These are phyloP conservation scores for Chloromyia formosa DNA, from an alignment of 2,888 invertebrate species.

Conservation along the genomic window DNA sequence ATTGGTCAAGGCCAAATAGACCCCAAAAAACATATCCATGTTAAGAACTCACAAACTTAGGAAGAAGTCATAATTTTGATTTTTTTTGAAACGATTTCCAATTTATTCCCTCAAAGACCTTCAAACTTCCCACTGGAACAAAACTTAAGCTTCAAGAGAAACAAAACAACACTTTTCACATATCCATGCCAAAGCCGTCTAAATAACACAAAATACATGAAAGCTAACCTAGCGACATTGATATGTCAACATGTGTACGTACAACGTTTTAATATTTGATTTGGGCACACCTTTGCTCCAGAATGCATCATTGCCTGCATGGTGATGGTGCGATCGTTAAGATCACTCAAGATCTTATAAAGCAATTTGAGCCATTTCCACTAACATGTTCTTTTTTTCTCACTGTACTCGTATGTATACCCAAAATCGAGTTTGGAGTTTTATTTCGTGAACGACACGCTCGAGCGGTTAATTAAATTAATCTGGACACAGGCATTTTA, in stretches of 20 bases:
- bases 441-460: conserved; percentile 43
- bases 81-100: too few relatives aligned
- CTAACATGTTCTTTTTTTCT: conserved; percentile 11
- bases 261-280: conserved; percentile 39
- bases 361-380: conserved; percentile 31
- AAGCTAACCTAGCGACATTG: conserved; percentile 45
- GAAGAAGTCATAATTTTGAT: too few relatives aligned
- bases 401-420: background rate
- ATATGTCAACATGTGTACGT: conserved; percentile 47
- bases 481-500: conserved; percentile 49
- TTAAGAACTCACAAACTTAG: too few relatives aligned
- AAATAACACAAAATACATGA: conserved; percentile 6
- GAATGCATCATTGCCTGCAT: conserved; percentile 9
- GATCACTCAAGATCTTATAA: conserved; percentile 26
- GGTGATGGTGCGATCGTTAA: conserved; percentile 4
- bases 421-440: conserved; percentile 26
- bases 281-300: conserved; percentile 40
- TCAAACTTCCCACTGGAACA: too few relatives aligned
- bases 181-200: background rate
- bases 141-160: background rate
- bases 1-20: too few relatives aligned
- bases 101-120: too few relatives aligned
- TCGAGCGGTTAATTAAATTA: conserved; percentile 50
- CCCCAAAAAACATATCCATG: too few relatives aligned
- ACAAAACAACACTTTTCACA: background rate